Evolutionary conservation across 2,113 vertebrate species (phyloP), one percentile per base, ranked within the genome.

Genomic region (Gambusia holbrooki): DNA sequence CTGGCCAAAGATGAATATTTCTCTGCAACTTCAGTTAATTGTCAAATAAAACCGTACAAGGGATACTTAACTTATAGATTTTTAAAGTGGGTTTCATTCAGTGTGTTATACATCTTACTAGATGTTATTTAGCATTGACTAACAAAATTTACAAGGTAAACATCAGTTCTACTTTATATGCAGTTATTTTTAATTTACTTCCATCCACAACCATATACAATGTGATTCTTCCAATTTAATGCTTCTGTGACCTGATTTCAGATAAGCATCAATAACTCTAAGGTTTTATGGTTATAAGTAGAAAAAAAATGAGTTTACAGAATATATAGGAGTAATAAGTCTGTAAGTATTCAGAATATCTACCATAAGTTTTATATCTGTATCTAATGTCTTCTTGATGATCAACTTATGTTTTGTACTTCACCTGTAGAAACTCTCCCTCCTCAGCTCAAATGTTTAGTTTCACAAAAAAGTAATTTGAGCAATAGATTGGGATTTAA

Each of bases 1-100:
- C 27, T 84, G 90, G 83, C 15, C 29, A 29, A 42, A 9, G 27
- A 11, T 60, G 0, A 58, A 48, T n/a, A 64, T 7, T 13, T 7
- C 28, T 19, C 33, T 32, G 7, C 29, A 12, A 12, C 12, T 11
- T 40, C 37, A 32, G 29, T 17, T 22, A 0, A 12, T 25, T 22
- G 25, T 45, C 17, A 4, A 45, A 45, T 45, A 0, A 45, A 45
- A 15, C 33, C 1, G 1, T 9, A 35, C 33, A 35, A 35, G 7
- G 33, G 33, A 35, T 8, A 35, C 35, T 37, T 2, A 37, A 37
- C 35, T 37, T 37, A 11, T 37, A 37, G 35, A 37, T 12, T 37
- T 37, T 37, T 3, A 37, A 12, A 11, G 10, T 35, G 35, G 8
- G 35, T 35, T 35, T 35, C 10, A 37, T 2, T 11, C 10, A 0